Evolutionary conservation across 2,888 invertebrate species (phyloP), one percentile per base, ranked within the genome.

Genomic region (Catocala fraxini): DNA sequence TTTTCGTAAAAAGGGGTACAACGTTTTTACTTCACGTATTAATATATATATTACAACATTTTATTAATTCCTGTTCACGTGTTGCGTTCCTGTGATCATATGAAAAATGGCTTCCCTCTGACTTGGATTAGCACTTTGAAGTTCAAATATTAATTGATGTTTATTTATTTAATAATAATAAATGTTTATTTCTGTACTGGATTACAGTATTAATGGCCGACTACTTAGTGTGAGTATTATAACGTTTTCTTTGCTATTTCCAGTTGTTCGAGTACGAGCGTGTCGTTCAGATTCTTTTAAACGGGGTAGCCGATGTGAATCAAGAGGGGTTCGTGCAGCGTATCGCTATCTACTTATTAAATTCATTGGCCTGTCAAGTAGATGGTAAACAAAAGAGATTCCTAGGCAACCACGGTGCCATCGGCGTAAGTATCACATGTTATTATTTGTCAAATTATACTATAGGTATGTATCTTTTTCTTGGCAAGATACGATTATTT

Each of bases 281-380:
- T 34, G 95, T 99, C 33, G 98, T 98, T 0, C 96, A 96, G 75
- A 96, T 98, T 56, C 93, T 99, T 52, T 90, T 99, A 65, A 96
- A 97, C 82, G 97, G 98, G 33, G 97, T 98, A 0, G 95, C 96
- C 15, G 96, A 97, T 76, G 96, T 97, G 65, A 97, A 97, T 79
- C 97, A 97, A 78, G 98, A 98, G 87, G 97, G 98, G 45, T 98
- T 99, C 87, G 98, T 99, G 9, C 99, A 98, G 86, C 96, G 99
- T 70, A 98, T 99, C 80, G 98, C 98, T 25, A 98, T 99, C 77
- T 99, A 98, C 90, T 95, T 99, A 74, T 95, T 99, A 59, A 99
- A 99, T 91, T 98, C 98, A 0, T 95, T 99, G 73, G 99, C 99
- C 6, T 99, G 99, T 89, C 99, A 99, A 91, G 99, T 99, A 7